Conservation (phyloP, 1,140 invertebrate species). For the Parasteatoda tepidariorum region DNA sequence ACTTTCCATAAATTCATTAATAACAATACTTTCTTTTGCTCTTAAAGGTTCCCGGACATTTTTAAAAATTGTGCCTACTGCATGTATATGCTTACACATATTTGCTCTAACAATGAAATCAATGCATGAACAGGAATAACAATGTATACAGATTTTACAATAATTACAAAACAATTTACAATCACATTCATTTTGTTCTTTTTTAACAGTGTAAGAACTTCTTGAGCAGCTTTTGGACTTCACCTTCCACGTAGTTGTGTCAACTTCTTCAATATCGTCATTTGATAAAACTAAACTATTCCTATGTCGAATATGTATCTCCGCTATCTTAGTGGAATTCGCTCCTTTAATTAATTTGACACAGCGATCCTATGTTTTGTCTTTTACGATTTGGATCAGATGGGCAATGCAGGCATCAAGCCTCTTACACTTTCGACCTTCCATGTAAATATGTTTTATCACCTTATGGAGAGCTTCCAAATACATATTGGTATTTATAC, state of each 20-base stretch:
- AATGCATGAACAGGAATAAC: slow-evolving; percentile 13
- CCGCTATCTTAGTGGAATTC: neutral
- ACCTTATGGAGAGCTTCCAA: slow-evolving; percentile 22
- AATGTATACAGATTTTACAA: slow-evolving; percentile 1
- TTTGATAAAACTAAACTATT: neutral
- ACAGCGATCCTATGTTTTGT: slow-evolving; percentile 74
- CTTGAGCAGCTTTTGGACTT: no score
- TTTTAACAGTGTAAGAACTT: neutral
- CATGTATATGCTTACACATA: slow-evolving; percentile 39
- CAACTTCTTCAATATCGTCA: neutral
- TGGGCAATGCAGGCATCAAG: slow-evolving; percentile 66
- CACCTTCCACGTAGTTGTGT: neutral
- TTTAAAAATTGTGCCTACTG: no score
- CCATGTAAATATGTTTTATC: slow-evolving; percentile 26
- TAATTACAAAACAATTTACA: slow-evolving; percentile 2
- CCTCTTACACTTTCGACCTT: slow-evolving; percentile 5
- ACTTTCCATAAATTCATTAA: no score
- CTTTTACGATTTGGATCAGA: slow-evolving; percentile 66
- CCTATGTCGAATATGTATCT: neutral
- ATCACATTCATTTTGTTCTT: neutral
- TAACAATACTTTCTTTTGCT: no score
- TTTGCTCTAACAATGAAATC: slow-evolving; percentile 17
- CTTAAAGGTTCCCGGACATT: no score
- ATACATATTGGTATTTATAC: slow-evolving; percentile 47
- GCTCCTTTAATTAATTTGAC: neutral